Base-by-base conservation (phyloP, 2,797 vertebrate genomes). In the Fistularia tabacaria region DNA sequence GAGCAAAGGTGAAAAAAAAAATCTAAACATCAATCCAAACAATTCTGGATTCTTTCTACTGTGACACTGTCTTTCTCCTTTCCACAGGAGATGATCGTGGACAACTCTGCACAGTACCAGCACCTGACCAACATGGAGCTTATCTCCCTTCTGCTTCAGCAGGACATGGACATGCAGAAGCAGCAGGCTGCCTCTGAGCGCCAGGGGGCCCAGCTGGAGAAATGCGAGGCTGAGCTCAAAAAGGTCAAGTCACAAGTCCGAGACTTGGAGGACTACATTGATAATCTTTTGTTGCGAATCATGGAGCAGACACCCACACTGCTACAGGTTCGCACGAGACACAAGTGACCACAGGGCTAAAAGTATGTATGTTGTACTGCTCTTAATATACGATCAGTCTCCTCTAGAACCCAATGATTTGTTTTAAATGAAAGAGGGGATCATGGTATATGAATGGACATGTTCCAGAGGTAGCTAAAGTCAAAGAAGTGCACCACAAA, bases 191-290 rank as follows among this genome's bases (percentile, higher is more conserved):
- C 87, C 47, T 88, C 82, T 0, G 81, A 87, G 45, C 81, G 55
- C 56, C 90, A 91, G 86, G 80, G 48, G 49, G 80, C 83, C 0
- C 70, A 91, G 82, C 81, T 91, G 76, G 80, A 81, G 50, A 95
- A 94, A 77, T 92, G 90, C 0, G 95, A 98, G 74, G 76, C 87
- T 0, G 95, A 98, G 77, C 88, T 99, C 64, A 92, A 89, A 77
- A 94, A 92, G 87, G 90, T 94, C 66, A 94, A 94, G 10, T 68
- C 85, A 43, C 93, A 95, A 36, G 92, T 98, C 59, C 91, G 86
- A 0, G 97, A 98, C 60, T 84, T 99, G 80, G 97, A 99, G 88
- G 93, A 95, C 84, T 99, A 99, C 88, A 99, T 99, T 0, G 97
- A 99, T 89, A 93, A 92, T 73, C 92, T 99, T 67, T 81, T 99